Evolutionary conservation across 2,113 vertebrate genomes (phyloP).

Genomic region (Scomber scombrus): DNA sequence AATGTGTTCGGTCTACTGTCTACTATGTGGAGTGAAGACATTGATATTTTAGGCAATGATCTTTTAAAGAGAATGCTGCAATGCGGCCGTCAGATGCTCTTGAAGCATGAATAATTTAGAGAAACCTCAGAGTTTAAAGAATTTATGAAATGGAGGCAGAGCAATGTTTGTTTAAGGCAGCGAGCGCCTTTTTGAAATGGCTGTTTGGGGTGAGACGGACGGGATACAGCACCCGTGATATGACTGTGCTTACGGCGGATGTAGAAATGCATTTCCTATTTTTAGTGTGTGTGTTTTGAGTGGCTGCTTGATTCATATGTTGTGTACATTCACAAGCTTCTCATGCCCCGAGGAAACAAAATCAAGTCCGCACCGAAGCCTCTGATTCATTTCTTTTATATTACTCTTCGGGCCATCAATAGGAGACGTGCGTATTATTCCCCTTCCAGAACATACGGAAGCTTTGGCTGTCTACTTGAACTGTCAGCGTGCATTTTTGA

Average conservation of each 20-base stretch:
- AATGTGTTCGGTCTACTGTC: constrained; percentile 9
- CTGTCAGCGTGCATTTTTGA: constrained; percentile 63
- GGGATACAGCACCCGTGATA: constrained; percentile 29
- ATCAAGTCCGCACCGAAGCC: neutral
- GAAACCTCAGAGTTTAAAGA: constrained; percentile 74
- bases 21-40: constrained; percentile 17
- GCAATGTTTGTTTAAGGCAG: constrained; percentile 80
- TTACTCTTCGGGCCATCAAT: neutral
- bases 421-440: neutral
- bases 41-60: constrained; percentile 66
- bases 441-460: neutral
- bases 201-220: constrained; percentile 54
- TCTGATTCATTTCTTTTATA: neutral
- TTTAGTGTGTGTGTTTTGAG: neutral
- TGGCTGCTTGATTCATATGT: neutral
- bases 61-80: constrained; percentile 74
- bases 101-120: constrained; percentile 77
- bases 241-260: neutral
- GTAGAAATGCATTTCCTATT: constrained; percentile 1
- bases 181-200: constrained; percentile 50
- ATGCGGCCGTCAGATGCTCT: constrained; percentile 69
- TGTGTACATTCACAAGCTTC: neutral
- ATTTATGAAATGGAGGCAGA: constrained; percentile 79
- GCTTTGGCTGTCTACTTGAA: neutral
- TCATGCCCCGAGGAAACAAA: neutral